Percentiles rank a stretch among this genome's conserved stretches.
Evolutionary conservation across 2,797 vertebrate species (phyloP).

Genomic region (Crocodylus rhombifer): DNA sequence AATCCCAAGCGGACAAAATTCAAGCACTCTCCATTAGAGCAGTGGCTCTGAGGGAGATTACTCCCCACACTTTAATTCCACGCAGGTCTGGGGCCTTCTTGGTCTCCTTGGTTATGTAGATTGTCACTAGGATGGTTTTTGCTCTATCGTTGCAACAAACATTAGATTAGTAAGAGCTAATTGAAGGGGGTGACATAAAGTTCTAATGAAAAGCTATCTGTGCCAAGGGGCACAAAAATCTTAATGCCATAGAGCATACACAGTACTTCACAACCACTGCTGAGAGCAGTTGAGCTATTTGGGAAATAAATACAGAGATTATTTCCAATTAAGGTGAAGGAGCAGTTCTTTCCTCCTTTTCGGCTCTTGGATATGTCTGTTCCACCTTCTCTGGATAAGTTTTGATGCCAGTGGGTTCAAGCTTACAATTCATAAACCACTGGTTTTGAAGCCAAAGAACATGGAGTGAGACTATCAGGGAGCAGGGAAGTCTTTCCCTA

Average conservation of each 20-base stretch:
- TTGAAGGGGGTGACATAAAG: background rate
- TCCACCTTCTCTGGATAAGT: background rate
- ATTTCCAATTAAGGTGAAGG: no score
- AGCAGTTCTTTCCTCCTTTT: no score
- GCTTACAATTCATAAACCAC: background rate
- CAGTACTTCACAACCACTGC: background rate
- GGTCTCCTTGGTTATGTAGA: background rate
- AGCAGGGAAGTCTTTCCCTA: background rate
- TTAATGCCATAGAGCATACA: background rate
- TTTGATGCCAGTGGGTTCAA: accelerated
- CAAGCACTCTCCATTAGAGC: background rate
- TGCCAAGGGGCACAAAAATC: background rate
- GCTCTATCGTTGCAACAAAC: background rate
- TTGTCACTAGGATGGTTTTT: background rate
- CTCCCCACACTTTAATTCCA: background rate
- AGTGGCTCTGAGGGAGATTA: no score
- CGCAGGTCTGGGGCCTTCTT: background rate
- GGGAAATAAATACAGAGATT: no score
- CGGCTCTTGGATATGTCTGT: no score
- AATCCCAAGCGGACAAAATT: background rate
- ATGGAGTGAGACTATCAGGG: background rate
- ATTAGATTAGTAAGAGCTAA: background rate
- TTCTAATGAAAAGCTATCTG: background rate
- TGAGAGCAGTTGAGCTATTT: background rate
- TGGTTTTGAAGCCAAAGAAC: background rate